Percentiles rank a stretch among this genome's conserved stretches.
These are phyloP conservation scores for Poecilia gillii DNA, from an alignment of 2,797 vertebrate species.

Conservation along the genomic window DNA sequence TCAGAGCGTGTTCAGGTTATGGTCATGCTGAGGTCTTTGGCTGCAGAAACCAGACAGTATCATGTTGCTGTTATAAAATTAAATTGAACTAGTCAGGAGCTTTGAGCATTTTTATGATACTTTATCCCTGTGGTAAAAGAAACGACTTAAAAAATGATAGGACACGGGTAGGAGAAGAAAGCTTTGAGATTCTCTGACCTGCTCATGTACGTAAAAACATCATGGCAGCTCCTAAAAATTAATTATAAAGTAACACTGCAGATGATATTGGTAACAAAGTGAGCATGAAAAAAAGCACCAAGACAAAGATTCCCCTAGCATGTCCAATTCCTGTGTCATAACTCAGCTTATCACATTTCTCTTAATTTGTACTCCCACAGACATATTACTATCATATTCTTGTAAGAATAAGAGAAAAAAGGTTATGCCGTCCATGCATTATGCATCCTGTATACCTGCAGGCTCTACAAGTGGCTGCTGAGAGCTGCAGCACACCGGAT, in stretches of 20 bases:
- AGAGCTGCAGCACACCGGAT: neutral
- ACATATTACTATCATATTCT: neutral
- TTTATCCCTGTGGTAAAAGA: neutral
- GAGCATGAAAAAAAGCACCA: neutral
- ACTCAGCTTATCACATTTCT: neutral
- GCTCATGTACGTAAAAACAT: neutral
- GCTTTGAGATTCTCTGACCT: neutral
- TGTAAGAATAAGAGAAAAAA: neutral
- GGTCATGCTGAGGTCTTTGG: neutral
- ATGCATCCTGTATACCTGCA: slow-evolving; percentile 5
- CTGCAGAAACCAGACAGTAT: neutral
- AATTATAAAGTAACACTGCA: neutral
- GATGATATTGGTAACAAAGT: neutral
- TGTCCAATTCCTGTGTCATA: neutral
- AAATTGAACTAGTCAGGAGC: neutral
- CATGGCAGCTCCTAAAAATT: neutral
- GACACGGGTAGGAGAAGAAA: neutral
- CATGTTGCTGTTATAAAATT: neutral
- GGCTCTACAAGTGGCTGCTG: slow-evolving; percentile 1
- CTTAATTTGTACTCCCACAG: neutral
- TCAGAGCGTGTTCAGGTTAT: neutral
- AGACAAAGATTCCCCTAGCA: neutral
- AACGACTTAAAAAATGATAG: neutral
- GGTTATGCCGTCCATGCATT: neutral
- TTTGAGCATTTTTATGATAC: neutral